Evolutionary conservation across 1,140 invertebrate genomes (phyloP), one percentile per base, ranked within the genome.

Genomic region (Brachystomella parvula): DNA sequence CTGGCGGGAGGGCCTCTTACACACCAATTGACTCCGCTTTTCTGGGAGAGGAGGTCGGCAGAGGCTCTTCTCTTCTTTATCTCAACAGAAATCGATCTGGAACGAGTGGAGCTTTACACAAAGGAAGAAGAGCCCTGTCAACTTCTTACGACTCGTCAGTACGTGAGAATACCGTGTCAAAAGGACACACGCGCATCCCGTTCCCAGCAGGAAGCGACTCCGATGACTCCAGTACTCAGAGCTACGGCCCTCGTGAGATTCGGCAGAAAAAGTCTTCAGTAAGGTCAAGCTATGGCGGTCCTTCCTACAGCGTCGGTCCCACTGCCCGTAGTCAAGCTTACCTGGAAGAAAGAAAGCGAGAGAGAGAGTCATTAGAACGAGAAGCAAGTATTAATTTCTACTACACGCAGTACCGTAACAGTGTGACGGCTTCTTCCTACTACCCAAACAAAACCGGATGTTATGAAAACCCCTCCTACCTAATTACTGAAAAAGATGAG

Each of bases 381-480:
- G 69, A 70, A 63, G 58, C 61, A 12, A 49, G 3, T 29, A 30
- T 53, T 17, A 61, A 24, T 21, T 44, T 62, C 29, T 63, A 60
- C 49, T 63, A 66, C 49, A 57, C 49, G 32, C 33, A 57, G 19
- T 47, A 57, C 56, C 31, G 64, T 28, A 62, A 32, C 15, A 62
- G 60, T 29, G 28, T 39, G 26, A 26, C 2, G 3, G 30, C 33
- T 17, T 62, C 61, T n/a, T 17, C 61, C 6, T 61, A 70, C 33
- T 68, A 57, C 47, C 66, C 67, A 15, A 73, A 56, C 39, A 73
- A 73, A 56, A 53, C 56, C 17, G 72, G 64, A 2, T 73, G 72
- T 33, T 73, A 73, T 64, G 72, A 73, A 67, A 73, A 73, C 62
- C 72, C 72, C 1, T 69, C 69, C 21, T 73, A 73, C 65, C 58